Evolutionary conservation across 2,888 invertebrate species (phyloP).

Genomic region (Chymomyza fuscimana): DNA sequence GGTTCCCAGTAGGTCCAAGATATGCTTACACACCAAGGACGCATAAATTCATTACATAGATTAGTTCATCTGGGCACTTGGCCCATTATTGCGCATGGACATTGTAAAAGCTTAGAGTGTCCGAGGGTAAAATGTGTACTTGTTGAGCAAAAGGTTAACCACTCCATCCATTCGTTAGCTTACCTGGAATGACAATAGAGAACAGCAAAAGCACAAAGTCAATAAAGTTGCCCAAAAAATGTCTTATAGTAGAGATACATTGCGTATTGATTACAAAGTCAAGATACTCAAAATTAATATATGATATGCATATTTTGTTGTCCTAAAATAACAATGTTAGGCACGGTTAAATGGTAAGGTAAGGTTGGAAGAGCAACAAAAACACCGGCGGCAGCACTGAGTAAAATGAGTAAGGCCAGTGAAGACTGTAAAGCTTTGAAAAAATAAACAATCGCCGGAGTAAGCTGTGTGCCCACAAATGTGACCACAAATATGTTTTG

Average conservation of each 20-base stretch:
- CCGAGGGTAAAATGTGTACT: conserved; percentile 23
- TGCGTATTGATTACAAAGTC: not conserved
- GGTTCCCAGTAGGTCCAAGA: not conserved
- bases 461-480: too few relatives aligned
- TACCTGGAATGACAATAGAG: not conserved
- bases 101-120: conserved; percentile 36
- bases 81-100: conserved; percentile 17
- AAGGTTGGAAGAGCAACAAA: too few relatives aligned
- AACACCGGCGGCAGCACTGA: too few relatives aligned
- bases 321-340: not conserved
- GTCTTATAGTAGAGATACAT: not conserved
- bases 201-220: not conserved
- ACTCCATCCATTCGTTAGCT: not conserved
- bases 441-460: too few relatives aligned
- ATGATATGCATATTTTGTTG: not conserved
- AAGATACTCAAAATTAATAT: not conserved
- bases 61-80: conserved; percentile 41
- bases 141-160: conserved; percentile 28
- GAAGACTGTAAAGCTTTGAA: too few relatives aligned
- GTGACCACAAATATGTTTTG: not conserved
- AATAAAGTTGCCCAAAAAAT: not conserved
- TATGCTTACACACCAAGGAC: conserved; percentile 31
- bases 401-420: too few relatives aligned
- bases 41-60: conserved; percentile 67
- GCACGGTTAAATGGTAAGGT: too few relatives aligned